Base-by-base conservation (phyloP, 2,888 invertebrate species). In the Luffia ferchaultella region DNA sequence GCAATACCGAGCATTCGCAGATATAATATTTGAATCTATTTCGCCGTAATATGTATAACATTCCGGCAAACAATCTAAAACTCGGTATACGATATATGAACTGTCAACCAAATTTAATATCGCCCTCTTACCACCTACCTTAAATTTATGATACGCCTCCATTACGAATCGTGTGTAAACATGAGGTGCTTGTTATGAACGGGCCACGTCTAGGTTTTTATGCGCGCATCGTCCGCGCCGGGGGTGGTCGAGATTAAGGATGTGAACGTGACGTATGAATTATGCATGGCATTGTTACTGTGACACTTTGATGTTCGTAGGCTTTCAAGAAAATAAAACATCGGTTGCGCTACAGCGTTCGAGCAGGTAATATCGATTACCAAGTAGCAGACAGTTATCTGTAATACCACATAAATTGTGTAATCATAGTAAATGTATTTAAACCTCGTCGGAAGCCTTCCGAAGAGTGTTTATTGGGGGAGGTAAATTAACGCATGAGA, bases 401-500 rank as follows among this genome's bases (percentile, higher is more conserved):
- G 30, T 12, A 30, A 30, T 12, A 12, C 30, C 30, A 30, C 30
- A 30, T 30, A 30, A 30, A 30, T 30, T 12, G 30, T 30, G 30
- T 12, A 30, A 30, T 30, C 30, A 12, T 3, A 30, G 30, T 12
- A 12, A n/a, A 12, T 12, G 30, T 12, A 12, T 12, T 3, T 30
- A 30, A 30, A 12, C 30, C 30, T 30, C 30, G n/a, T 12, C 30
- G 30, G 30, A 30, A 30, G 30, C 5, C 30, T 30, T 12, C 12
- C 30, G 30, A 30, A 30, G n/a, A 7, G 30, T 30, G 30, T 30
- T 30, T 30, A 30, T 30, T 12, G 30, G 30, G 30, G 30, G 3
- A 30, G 43, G 42, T 18, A 67, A 70, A 73, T 74, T 70, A 72
- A 62, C 62, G 62, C 61, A 61, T 58, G 60, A 60, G 59, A 58